Evolutionary conservation across 2,888 invertebrate genomes (phyloP).

Genomic region (Agrenia bidenticulata): DNA sequence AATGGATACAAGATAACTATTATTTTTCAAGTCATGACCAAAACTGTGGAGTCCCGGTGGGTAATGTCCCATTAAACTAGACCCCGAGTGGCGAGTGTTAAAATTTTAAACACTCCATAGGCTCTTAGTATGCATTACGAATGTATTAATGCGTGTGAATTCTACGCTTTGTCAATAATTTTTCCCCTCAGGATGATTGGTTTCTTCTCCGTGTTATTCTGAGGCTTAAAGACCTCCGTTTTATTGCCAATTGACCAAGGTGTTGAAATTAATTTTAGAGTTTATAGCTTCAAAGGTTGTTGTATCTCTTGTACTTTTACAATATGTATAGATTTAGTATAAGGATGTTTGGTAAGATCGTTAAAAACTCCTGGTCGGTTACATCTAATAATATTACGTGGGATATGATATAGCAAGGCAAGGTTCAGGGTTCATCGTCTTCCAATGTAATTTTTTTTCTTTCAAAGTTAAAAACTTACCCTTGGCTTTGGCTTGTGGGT

Average conservation of each 20-base stretch:
- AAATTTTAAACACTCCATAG: background rate
- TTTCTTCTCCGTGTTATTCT: no score
- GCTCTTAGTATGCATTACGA: background rate
- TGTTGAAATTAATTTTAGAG: constrained; percentile 1
- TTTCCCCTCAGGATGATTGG: background rate
- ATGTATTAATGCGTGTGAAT: background rate
- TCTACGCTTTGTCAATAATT: constrained; percentile 4
- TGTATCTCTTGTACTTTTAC: no score
- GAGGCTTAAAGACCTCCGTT: background rate
- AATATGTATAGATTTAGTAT: no score
- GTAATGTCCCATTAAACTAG: constrained; percentile 13
- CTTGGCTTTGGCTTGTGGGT: background rate
- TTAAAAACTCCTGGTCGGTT: no score
- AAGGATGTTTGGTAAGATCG: no score
- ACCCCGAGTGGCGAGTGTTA: background rate
- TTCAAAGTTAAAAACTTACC: background rate
- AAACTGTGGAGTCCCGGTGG: constrained; percentile 8
- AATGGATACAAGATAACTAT: background rate
- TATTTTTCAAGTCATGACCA: constrained; percentile 12
- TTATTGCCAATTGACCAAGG: background rate
- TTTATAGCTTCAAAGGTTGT: no score
- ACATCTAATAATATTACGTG: no score
- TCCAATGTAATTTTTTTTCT: background rate
- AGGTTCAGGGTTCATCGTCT: no score
- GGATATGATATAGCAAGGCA: no score